A percentile compares a stretch with the other conserved stretches of the same genome.
Evolutionary conservation across 2,113 vertebrate species (phyloP).

Genomic region (Crotalus viridis): DNA sequence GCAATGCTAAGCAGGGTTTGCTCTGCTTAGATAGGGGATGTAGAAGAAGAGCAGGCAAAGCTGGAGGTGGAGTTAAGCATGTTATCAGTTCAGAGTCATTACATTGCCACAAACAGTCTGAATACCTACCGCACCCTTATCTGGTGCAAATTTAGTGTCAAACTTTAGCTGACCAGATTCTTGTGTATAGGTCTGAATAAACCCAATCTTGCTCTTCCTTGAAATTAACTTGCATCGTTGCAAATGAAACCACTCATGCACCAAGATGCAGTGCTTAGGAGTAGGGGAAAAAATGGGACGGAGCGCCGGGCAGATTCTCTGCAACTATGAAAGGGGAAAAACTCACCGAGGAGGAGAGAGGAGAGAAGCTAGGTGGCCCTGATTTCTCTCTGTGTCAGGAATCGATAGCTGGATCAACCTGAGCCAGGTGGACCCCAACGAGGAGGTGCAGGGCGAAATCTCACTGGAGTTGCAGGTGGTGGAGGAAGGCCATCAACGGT

Average conservation of each 20-base stretch:
- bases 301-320: not conserved
- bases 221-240: not conserved
- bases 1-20: no score
- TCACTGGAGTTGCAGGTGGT: slow-evolving; percentile 75
- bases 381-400: slow-evolving; percentile 62
- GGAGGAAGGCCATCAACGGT: slow-evolving; percentile 57
- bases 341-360: not conserved
- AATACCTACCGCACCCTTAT: no score
- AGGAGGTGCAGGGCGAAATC: slow-evolving; percentile 90
- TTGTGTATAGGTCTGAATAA: no score
- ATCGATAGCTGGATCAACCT: slow-evolving; percentile 87
- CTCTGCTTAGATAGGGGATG: not conserved
- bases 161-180: no score
- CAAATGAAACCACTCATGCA: not conserved
- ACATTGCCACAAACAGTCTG: no score
- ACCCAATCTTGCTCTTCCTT: not conserved
- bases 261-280: not conserved
- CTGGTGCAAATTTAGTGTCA: no score
- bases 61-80: no score
- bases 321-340: not conserved
- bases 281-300: not conserved
- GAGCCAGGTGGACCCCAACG: slow-evolving; percentile 77
- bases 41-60: no score
- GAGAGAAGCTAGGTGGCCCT: no score
- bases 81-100: no score